A percentile compares a stretch with the other conserved stretches of the same genome.
These are phyloP conservation scores for Trilocha varians DNA, from an alignment of 2,888 invertebrate genomes.

Conservation along the genomic window DNA sequence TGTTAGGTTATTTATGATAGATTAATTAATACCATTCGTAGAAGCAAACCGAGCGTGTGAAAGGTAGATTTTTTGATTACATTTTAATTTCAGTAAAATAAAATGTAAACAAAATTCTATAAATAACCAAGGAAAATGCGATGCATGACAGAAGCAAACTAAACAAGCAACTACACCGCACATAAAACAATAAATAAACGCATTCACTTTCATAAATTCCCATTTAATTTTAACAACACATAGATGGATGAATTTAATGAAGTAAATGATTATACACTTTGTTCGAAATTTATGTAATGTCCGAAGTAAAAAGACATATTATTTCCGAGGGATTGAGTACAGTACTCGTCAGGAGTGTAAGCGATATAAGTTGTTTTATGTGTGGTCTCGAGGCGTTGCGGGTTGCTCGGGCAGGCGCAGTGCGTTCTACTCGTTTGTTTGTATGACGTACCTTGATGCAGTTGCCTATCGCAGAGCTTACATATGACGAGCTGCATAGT, in stretches of 20 bases:
- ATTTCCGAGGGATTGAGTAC: no score
- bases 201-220: not conserved
- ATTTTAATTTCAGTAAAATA: not conserved
- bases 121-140: slow-evolving; percentile 9
- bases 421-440: slow-evolving; percentile 32
- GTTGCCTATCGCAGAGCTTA: slow-evolving; percentile 73
- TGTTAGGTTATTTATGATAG: no score
- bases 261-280: no score
- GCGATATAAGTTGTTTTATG: slow-evolving; percentile 6
- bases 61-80: not conserved
- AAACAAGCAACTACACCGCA: slow-evolving; percentile 9
- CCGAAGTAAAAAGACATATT: no score
- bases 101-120: not conserved
- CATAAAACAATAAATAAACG: slow-evolving; percentile 9
- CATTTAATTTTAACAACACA: not conserved
- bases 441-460: slow-evolving; percentile 69
- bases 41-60: not conserved
- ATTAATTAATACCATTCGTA: not conserved
- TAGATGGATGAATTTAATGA: not conserved
- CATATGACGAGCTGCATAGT: slow-evolving; percentile 77
- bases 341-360: no score
- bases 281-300: no score
- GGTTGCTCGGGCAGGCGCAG: slow-evolving; percentile 2
- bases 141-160: slow-evolving; percentile 15
- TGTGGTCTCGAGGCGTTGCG: slow-evolving; percentile 12